phyloP scores from a whole-genome alignment of 1,140 invertebrate species.

The Oscheius sp. region DNA sequence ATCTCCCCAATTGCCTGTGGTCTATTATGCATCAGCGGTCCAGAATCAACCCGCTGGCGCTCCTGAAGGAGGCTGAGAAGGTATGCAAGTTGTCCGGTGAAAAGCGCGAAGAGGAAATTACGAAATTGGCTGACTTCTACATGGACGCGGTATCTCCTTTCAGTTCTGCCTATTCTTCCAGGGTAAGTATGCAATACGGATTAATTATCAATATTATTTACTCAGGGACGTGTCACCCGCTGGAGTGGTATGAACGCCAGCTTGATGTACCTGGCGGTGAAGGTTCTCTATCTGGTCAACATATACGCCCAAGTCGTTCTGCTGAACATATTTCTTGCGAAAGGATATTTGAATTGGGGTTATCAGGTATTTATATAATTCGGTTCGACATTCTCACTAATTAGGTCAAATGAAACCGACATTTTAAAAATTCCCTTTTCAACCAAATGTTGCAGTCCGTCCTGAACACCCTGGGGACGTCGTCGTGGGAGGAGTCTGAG shows the following conservation, averaged over 20 bases:
- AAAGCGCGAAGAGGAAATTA: conserved; percentile 48
- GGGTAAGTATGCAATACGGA: not conserved
- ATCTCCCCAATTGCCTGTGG: conserved; percentile 56
- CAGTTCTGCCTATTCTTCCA: not conserved
- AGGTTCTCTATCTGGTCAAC: conserved; percentile 2
- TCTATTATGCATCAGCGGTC: conserved; percentile 58
- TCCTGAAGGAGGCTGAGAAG: conserved; percentile 37
- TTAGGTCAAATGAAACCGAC: not conserved
- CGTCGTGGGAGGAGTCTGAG: conserved; percentile 37
- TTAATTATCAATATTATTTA: not conserved
- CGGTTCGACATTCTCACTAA: not conserved
- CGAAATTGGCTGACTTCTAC: not conserved
- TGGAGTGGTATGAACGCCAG: conserved; percentile 2
- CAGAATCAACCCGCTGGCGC: conserved; percentile 5
- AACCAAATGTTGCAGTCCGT: not conserved
- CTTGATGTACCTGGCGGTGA: not conserved
- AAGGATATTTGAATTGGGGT: conserved; percentile 1
- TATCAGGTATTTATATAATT: not conserved
- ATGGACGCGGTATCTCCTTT: conserved; percentile 10
- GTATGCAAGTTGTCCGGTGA: conserved; percentile 33
- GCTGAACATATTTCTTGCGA: not conserved
- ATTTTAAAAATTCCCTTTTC: no score
- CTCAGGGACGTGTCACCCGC: not conserved
- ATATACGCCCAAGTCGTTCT: not conserved
- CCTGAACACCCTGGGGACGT: conserved; percentile 33